Evolutionary conservation across 2,888 invertebrate species (phyloP).

Genomic region (Latrodectus elegans): DNA sequence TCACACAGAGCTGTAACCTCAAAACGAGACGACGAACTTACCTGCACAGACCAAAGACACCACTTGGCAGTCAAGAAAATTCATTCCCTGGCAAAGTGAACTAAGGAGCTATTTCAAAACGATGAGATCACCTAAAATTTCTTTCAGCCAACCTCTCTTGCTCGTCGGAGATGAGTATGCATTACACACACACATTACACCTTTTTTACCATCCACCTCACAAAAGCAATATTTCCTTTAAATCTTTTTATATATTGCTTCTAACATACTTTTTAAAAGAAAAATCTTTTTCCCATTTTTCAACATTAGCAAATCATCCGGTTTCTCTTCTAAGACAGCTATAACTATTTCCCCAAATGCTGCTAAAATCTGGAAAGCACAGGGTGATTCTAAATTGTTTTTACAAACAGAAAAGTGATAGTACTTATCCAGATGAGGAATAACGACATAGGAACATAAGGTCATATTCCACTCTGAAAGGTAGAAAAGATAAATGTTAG

Average conservation of each 20-base stretch:
- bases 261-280: constrained; percentile 19
- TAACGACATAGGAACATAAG: too few relatives aligned
- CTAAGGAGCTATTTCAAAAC: constrained; percentile 47
- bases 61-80: constrained; percentile 42
- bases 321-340: neutral
- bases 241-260: constrained; percentile 57
- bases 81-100: constrained; percentile 43
- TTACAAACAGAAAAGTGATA: too few relatives aligned
- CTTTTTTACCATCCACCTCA: constrained; percentile 48
- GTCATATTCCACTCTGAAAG: too few relatives aligned
- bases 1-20: constrained; percentile 52
- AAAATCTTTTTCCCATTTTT: constrained; percentile 41
- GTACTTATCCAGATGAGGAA: too few relatives aligned
- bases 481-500: too few relatives aligned
- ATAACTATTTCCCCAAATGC: neutral
- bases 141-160: constrained; percentile 37
- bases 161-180: constrained; percentile 9
- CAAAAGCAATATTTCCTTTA: constrained; percentile 47
- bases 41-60: constrained; percentile 30
- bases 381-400: too few relatives aligned
- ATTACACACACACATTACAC: constrained; percentile 32
- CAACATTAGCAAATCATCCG: constrained; percentile 2
- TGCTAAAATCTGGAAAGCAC: too few relatives aligned
- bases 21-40: constrained; percentile 54
- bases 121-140: constrained; percentile 64